These are phyloP conservation scores for Trachythela sp. DNA, from an alignment of 64 coral and sea anemone species.

Conservation along the genomic window DNA sequence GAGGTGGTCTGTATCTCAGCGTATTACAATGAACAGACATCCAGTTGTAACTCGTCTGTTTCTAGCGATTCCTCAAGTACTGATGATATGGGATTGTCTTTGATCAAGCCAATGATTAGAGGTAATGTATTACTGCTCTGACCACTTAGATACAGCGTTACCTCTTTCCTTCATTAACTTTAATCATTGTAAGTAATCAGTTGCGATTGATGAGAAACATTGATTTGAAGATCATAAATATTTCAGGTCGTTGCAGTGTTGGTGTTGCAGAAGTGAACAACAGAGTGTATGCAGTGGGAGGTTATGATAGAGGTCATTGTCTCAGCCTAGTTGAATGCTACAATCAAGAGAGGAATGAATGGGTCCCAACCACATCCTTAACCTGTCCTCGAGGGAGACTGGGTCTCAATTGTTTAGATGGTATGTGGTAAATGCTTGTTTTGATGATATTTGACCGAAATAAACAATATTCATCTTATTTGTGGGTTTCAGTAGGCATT, in stretches of 20 bases:
- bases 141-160: no score
- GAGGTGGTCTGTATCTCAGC: constrained; percentile 74
- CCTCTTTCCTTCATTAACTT: no score
- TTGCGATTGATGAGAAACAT: not conserved
- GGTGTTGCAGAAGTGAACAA: constrained; percentile 60
- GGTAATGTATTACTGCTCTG: constrained; percentile 24
- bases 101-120: constrained; percentile 89
- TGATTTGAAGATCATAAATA: not conserved
- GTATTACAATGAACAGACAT: constrained; percentile 38
- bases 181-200: not conserved
- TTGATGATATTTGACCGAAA: not conserved
- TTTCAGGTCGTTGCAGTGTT: constrained; percentile 82
- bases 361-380: constrained; percentile 73
- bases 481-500: not conserved
- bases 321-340: constrained; percentile 76
- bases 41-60: constrained; percentile 50
- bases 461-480: not conserved
- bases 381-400: constrained; percentile 65
- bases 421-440: constrained; percentile 19
- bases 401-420: constrained; percentile 52
- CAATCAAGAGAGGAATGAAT: constrained; percentile 62
- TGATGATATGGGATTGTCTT: constrained; percentile 60
- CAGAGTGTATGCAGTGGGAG: constrained; percentile 93
- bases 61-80: constrained; percentile 64
- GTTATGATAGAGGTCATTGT: constrained; percentile 92